Evolutionary conservation across 92 coral and sea anemone genomes (phyloP), one percentile per base, ranked within the genome.

Genomic region (Epizoanthus scotinus): DNA sequence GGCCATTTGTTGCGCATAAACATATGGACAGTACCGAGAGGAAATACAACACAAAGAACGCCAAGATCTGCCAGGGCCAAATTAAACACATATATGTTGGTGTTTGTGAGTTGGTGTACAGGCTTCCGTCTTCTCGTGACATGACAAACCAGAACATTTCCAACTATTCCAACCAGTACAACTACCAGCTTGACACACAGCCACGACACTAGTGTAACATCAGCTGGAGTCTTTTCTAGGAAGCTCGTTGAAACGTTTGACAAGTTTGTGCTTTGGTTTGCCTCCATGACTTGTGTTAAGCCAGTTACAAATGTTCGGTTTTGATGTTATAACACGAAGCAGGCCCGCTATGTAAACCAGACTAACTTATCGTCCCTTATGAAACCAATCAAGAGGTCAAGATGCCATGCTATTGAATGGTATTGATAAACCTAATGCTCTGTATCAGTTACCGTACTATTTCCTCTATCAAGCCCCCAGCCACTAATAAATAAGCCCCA

Each of bases 1-100:
- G 89, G 86, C 89, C 89, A 86, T 31, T 19, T 26, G 34, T 80
- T 44, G 13, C 63, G 80, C 58, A 26, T 63, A 53, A 86, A 80
- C 57, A 52, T 56, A 47, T 21, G 8, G 0, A 62, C 89, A 29
- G 79, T 58, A 22, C 70, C 25, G 49, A 86, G 28, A 0, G 86
- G 83, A 34, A 64, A 84, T 0, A 64, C 55, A 0, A 86, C 2
- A 0, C 63, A 3, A 25, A 86, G 34, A 1, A 86, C 86, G 14
- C 85, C 82, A 54, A 86, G 83, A 67, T 86, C 89, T n/a, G 89
- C 89, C 12, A 86, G 38, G 25, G 89, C 86, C 66, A 86, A 44
- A 56, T 82, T 86, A 22, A 62, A 64, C 17, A 81, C 40, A 69
- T 58, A 40, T 9, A 58, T n/a, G 57, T 75, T 58, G 12, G 59